phyloP scores from a whole-genome alignment of 1,140 invertebrate genomes.

The Akabosia matsudoensis region DNA sequence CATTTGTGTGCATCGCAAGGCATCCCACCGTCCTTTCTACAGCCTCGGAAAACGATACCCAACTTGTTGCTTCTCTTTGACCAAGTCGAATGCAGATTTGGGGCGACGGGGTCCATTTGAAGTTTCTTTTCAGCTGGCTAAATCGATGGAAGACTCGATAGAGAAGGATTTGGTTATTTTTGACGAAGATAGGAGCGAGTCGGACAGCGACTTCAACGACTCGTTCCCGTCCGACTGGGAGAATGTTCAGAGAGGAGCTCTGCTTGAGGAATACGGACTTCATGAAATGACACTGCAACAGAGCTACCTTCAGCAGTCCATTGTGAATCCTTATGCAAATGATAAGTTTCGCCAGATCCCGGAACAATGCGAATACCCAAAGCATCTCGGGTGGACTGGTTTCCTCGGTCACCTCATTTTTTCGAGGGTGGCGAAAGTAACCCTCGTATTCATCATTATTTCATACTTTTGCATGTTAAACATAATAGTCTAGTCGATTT shows the following conservation, averaged over 20 bases:
- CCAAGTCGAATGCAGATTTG: slow-evolving; percentile 62
- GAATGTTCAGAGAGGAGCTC: slow-evolving; percentile 38
- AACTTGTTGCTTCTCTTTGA: slow-evolving; percentile 71
- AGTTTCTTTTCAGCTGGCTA: slow-evolving; percentile 55
- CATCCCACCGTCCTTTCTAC: slow-evolving; percentile 59
- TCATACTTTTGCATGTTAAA: no score
- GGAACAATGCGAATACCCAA: slow-evolving; percentile 18
- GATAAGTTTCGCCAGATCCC: slow-evolving; percentile 40
- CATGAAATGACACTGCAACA: slow-evolving; percentile 42
- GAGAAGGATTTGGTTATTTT: slow-evolving; percentile 46
- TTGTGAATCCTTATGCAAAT: slow-evolving; percentile 29
- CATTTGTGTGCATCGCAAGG: slow-evolving; percentile 77
- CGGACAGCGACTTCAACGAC: slow-evolving; percentile 40
- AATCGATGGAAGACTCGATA: slow-evolving; percentile 58
- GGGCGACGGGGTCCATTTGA: slow-evolving; percentile 63
- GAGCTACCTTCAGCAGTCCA: slow-evolving; percentile 23
- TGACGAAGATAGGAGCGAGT: slow-evolving; percentile 43
- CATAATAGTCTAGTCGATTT: slow-evolving; percentile 9
- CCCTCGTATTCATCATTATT: not conserved
- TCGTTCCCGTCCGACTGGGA: slow-evolving; percentile 46
- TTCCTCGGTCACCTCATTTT: slow-evolving; percentile 45
- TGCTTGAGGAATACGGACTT: slow-evolving; percentile 13
- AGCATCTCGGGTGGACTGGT: slow-evolving; percentile 35
- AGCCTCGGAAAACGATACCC: slow-evolving; percentile 67
- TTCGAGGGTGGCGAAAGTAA: slow-evolving; percentile 42